Conservation (phyloP, 2,888 invertebrate genomes). For the Eristalis arbustorum region DNA sequence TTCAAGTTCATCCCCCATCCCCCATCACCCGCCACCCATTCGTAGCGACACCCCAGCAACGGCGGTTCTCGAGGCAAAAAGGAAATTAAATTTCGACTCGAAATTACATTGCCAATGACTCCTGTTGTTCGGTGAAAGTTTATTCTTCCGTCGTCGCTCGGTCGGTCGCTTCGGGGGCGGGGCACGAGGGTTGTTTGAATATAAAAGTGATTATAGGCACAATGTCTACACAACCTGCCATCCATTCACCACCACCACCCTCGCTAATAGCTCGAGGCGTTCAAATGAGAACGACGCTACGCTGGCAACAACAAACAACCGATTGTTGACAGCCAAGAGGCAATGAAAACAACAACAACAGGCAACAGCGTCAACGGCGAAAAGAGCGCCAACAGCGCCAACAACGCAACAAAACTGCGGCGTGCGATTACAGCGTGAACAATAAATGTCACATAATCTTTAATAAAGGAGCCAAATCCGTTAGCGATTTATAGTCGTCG, state of each 20-base stretch:
- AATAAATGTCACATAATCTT: conserved; percentile 81
- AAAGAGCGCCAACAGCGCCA: not conserved
- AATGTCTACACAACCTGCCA: conserved; percentile 50
- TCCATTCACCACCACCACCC: not conserved
- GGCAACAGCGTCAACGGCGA: too few relatives aligned
- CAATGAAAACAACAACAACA: conserved; percentile 24
- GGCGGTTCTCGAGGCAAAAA: conserved; percentile 56
- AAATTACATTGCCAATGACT: conserved; percentile 73
- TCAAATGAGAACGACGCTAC: conserved; percentile 66
- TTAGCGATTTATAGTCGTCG: conserved; percentile 63
- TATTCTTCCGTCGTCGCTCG: conserved; percentile 28
- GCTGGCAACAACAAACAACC: conserved; percentile 33
- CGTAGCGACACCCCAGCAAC: not conserved
- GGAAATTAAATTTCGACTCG: conserved; percentile 79
- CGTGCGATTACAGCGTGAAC: conserved; percentile 78
- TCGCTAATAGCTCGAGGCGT: conserved; percentile 61
- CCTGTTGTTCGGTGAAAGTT: conserved; percentile 69
- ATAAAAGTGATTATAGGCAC: conserved; percentile 65
- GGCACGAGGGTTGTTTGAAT: conserved; percentile 65
- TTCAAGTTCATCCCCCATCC: conserved; percentile 20
- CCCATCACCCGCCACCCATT: not conserved
- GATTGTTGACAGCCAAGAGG: too few relatives aligned
- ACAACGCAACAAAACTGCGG: conserved; percentile 65
- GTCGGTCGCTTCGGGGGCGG: not conserved
- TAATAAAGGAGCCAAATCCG: conserved; percentile 74